phyloP scores from a whole-genome alignment of 2,888 invertebrate genomes.

The Strigamia transsilvanica region DNA sequence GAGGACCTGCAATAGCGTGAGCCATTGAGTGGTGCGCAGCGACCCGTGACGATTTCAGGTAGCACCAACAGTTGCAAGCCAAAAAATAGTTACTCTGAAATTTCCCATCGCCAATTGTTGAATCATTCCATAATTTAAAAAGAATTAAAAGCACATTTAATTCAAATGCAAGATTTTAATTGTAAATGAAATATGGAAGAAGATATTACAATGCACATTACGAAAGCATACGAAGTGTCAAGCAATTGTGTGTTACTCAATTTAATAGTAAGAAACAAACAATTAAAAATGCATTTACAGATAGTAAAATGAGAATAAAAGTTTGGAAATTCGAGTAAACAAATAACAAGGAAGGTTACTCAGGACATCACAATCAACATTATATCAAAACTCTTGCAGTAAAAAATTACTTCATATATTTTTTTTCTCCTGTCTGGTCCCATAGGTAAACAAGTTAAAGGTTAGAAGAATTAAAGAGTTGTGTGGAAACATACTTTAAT shows the following conservation, averaged over 20 bases:
- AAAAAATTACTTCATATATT: slow-evolving; percentile 34
- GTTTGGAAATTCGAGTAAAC: neutral
- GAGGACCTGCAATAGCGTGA: no score
- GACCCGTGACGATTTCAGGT: no score
- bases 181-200: slow-evolving; percentile 41
- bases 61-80: no score
- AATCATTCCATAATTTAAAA: neutral
- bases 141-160: neutral
- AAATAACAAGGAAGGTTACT: neutral
- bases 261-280: neutral
- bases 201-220: slow-evolving; percentile 24
- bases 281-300: neutral
- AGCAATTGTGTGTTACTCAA: slow-evolving; percentile 22
- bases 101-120: neutral
- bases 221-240: slow-evolving; percentile 1
- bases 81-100: neutral
- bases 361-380: slow-evolving; percentile 35
- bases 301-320: slow-evolving; percentile 11
- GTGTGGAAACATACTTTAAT: neutral
- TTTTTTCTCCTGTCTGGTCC: slow-evolving; percentile 15
- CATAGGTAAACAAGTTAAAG: slow-evolving; percentile 29
- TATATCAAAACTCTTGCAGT: slow-evolving; percentile 41
- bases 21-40: no score
- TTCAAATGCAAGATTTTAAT: slow-evolving; percentile 36
- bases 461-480: slow-evolving; percentile 30